These are phyloP conservation scores for Eupeodes latifasciatus DNA, from an alignment of 2,888 invertebrate species.

Conservation along the genomic window DNA sequence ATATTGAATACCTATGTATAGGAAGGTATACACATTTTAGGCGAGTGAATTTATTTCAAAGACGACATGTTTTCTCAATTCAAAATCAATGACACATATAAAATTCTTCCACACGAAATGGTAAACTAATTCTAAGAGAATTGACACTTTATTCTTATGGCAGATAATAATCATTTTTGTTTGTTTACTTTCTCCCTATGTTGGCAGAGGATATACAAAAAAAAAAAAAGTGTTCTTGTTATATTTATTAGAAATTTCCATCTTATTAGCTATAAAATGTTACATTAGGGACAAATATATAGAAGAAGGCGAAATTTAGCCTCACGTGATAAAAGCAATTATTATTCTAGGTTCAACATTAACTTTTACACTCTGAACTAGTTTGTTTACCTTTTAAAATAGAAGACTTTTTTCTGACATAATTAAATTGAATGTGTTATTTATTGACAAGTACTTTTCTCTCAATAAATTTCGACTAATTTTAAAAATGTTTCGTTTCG, in stretches of 20 bases:
- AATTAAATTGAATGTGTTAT: background rate
- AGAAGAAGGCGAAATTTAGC: background rate
- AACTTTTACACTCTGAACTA: background rate
- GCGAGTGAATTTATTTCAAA: constrained; percentile 1
- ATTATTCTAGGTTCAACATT: background rate
- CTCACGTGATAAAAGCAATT: background rate
- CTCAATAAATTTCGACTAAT: too few species aligned
- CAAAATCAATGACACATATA: constrained; percentile 39
- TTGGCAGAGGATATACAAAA: background rate
- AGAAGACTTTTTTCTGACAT: too few species aligned
- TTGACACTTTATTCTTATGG: constrained; percentile 33
- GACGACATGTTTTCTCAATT: constrained; percentile 11
- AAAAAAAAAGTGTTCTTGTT: background rate
- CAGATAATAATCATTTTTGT: background rate
- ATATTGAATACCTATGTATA: background rate
- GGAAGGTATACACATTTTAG: background rate
- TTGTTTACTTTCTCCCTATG: background rate
- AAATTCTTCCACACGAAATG: constrained; percentile 1
- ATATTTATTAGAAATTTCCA: constrained; percentile 3
- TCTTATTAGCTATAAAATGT: background rate
- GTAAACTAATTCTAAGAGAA: constrained; percentile 34
- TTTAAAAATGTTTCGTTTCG: too few species aligned
- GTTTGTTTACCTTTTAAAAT: background rate
- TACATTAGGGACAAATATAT: background rate
- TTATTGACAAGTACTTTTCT: background rate